These are phyloP conservation scores for Characodon lateralis DNA, from an alignment of 2,797 vertebrate genomes.

Conservation along the genomic window DNA sequence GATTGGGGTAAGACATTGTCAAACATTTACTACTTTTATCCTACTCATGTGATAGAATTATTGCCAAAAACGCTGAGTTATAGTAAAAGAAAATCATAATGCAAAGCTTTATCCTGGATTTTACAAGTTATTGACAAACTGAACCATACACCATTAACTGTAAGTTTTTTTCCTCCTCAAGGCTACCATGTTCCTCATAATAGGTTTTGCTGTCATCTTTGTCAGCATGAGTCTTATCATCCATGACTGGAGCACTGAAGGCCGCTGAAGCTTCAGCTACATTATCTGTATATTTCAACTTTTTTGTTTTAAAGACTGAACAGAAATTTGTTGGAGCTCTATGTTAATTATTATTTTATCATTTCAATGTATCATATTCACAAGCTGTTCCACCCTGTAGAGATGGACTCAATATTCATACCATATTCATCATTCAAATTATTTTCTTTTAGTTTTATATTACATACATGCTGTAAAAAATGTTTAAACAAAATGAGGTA, in stretches of 20 bases:
- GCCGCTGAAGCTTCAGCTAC: conserved; percentile 74
- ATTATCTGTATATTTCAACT: no score
- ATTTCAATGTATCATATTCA: no score
- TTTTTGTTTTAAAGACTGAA: no score
- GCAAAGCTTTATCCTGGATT: neutral
- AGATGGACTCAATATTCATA: no score
- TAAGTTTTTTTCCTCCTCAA: conserved; percentile 55
- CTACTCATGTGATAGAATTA: no score
- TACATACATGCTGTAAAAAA: no score
- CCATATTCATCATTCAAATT: no score
- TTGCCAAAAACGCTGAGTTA: accelerated
- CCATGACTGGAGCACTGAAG: conserved; percentile 85
- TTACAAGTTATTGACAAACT: neutral
- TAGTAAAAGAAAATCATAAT: neutral
- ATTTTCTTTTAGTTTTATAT: no score
- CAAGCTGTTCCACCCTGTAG: no score
- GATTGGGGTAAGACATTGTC: conserved; percentile 87
- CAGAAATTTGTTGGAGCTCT: no score
- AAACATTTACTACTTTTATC: neutral
- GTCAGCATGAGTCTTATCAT: conserved; percentile 91
- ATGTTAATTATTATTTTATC: no score
- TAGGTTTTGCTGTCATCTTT: conserved; percentile 90
- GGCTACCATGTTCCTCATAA: conserved; percentile 87
- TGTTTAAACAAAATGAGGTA: no score
- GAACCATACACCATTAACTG: neutral